Evolutionary conservation across 2,888 invertebrate species (phyloP).

Genomic region (Chaitophorus viminalis): DNA sequence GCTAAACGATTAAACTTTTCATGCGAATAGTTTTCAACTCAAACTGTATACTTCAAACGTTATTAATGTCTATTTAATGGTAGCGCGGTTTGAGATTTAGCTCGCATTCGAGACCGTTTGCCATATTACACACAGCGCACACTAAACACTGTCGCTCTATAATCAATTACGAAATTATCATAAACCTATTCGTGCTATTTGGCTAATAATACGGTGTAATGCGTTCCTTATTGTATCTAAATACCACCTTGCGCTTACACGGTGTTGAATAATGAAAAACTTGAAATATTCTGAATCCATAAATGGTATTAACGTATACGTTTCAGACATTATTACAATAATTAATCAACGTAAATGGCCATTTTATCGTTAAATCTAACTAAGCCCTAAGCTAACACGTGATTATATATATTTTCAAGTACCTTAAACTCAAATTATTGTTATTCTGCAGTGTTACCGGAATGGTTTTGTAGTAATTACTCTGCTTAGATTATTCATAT

Average conservation of each 20-base stretch:
- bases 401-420: no score
- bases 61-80: neutral
- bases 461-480: no score
- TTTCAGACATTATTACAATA: no score
- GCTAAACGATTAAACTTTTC: neutral
- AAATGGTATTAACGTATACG: neutral
- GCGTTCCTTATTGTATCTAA: neutral
- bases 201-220: no score
- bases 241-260: neutral
- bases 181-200: no score
- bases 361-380: no score
- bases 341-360: no score
- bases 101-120: neutral
- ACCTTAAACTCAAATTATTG: no score
- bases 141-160: neutral
- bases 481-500: no score
- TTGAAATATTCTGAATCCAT: neutral
- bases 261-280: no score
- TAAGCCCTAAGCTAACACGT: no score
- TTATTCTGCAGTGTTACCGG: no score
- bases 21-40: neutral
- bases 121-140: neutral
- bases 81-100: neutral
- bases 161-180: neutral
- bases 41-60: neutral